These are phyloP conservation scores for Pristionchus maxplancki DNA, from an alignment of 2,888 invertebrate genomes.

Conservation along the genomic window DNA sequence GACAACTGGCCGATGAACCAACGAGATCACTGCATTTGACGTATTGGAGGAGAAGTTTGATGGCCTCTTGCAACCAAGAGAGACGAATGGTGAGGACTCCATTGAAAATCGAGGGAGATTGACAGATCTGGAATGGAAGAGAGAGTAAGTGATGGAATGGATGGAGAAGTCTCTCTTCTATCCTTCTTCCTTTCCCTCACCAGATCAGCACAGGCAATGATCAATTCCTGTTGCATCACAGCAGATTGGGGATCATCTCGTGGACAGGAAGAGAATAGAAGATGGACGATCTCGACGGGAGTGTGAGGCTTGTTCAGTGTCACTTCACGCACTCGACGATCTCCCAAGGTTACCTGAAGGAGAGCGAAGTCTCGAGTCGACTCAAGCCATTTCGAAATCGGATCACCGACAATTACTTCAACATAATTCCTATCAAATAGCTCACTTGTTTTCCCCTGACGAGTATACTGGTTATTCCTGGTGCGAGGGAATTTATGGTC, in stretches of 20 bases:
- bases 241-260: constrained; percentile 90
- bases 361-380: too few relatives aligned
- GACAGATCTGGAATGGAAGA: not conserved
- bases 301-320: constrained; percentile 98
- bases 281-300: constrained; percentile 93
- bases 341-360: constrained; percentile 62
- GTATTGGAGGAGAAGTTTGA: constrained; percentile 50
- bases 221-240: constrained; percentile 92
- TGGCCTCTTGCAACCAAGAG: constrained; percentile 77
- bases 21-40: constrained; percentile 17
- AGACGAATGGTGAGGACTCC: constrained; percentile 88
- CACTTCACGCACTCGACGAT: constrained; percentile 85
- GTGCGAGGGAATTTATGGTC: constrained; percentile 97
- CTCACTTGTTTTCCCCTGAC: constrained; percentile 96
- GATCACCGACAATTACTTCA: too few relatives aligned
- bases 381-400: too few relatives aligned
- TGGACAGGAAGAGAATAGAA: constrained; percentile 89
- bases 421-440: too few relatives aligned
- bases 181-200: too few relatives aligned
- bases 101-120: constrained; percentile 86
- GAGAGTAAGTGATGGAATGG: not conserved
- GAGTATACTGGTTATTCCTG: constrained; percentile 96
- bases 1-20: not conserved
- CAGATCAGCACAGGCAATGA: constrained; percentile 81
- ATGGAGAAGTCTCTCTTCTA: not conserved